phyloP scores from a whole-genome alignment of 2,888 invertebrate genomes.

The Lasioglossum vierecki region DNA sequence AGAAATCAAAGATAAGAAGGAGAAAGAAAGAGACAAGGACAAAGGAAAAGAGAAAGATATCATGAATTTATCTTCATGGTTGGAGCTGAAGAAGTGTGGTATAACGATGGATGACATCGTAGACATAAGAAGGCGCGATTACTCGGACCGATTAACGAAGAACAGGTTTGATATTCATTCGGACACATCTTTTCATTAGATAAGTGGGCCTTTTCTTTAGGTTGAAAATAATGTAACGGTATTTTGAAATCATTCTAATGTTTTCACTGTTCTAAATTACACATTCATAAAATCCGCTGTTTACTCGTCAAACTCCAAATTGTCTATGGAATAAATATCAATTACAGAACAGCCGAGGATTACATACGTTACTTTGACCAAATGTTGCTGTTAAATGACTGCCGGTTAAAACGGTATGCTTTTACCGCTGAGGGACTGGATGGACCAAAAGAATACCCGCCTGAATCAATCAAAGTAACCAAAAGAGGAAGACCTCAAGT shows the following conservation, averaged over 20 bases:
- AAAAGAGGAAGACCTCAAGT: conserved; percentile 74
- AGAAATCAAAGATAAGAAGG: conserved; percentile 65
- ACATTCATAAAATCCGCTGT: background rate
- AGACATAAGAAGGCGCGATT: conserved; percentile 67
- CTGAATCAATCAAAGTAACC: conserved; percentile 78
- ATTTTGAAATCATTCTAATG: background rate
- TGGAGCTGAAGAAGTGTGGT: conserved; percentile 72
- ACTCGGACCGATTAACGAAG: conserved; percentile 68
- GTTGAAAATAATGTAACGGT: too few relatives aligned
- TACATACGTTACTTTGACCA: conserved; percentile 78
- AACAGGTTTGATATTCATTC: conserved; percentile 67
- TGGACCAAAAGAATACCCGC: conserved; percentile 79
- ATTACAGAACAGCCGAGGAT: conserved; percentile 78
- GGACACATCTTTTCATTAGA: background rate
- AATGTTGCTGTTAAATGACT: conserved; percentile 79
- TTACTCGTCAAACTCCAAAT: background rate
- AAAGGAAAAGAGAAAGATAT: conserved; percentile 73
- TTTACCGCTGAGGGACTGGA: conserved; percentile 75
- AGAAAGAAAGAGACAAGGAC: conserved; percentile 67
- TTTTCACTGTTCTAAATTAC: background rate
- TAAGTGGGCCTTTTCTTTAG: background rate
- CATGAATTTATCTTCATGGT: conserved; percentile 75
- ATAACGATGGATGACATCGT: conserved; percentile 72
- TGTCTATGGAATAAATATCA: conserved; percentile 9
- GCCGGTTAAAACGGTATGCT: conserved; percentile 73